A percentile compares a stretch with the other conserved stretches of the same genome.
Conservation (phyloP, 1,140 invertebrate genomes). For the Cydia strobilella region DNA sequence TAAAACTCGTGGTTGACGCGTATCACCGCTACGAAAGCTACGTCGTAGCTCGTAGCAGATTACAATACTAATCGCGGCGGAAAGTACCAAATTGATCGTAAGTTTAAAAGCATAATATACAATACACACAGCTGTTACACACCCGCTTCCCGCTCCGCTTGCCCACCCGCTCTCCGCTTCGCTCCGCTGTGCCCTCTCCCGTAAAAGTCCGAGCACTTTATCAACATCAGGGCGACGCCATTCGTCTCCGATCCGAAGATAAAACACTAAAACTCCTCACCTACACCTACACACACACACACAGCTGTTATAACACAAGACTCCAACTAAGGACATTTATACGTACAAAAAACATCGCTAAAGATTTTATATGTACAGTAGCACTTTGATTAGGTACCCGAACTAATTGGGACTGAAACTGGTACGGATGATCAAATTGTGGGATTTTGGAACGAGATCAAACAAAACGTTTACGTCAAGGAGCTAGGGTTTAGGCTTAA, state of each 20-base stretch:
- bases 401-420: too few species aligned
- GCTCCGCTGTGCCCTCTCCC: not conserved
- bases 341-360: too few species aligned
- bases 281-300: too few species aligned
- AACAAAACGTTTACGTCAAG: too few species aligned
- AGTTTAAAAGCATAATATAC: too few species aligned
- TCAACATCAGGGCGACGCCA: constrained; percentile 25
- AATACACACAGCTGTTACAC: not conserved
- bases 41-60: constrained; percentile 1
- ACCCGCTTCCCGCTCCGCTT: not conserved
- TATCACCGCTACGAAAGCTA: constrained; percentile 9
- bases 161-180: not conserved
- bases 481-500: too few species aligned
- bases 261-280: constrained; percentile 13
- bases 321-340: not conserved
- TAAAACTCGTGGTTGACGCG: not conserved
- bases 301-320: not conserved
- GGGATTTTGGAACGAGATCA: too few species aligned
- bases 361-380: too few species aligned
- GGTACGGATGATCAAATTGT: too few species aligned
- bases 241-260: constrained; percentile 20
- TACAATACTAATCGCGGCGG: too few species aligned
- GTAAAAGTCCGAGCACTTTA: constrained; percentile 14
- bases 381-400: too few species aligned
- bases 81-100: too few species aligned